Evolutionary conservation across 2,113 vertebrate genomes (phyloP).

Genomic region (Columba livia): DNA sequence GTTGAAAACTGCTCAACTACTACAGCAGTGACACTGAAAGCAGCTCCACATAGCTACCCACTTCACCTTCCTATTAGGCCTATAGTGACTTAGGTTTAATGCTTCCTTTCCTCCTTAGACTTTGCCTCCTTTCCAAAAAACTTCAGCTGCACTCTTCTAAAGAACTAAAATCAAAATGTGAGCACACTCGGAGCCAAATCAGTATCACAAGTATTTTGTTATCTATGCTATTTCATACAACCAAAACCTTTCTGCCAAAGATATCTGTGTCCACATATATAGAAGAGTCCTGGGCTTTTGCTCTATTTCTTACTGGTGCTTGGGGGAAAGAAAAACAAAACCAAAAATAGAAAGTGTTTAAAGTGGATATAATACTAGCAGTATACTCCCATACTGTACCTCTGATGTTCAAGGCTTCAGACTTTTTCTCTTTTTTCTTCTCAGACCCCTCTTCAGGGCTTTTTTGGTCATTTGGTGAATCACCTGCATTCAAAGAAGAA

Average conservation of each 20-base stretch:
- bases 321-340: not conserved
- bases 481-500: conserved; percentile 89
- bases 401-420: conserved; percentile 84
- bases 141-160: not conserved
- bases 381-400: conserved; percentile 60
- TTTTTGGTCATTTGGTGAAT: conserved; percentile 60
- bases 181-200: not conserved
- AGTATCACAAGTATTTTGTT: not conserved
- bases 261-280: not conserved
- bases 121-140: not conserved
- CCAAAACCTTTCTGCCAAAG: not conserved
- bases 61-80: not conserved
- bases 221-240: not conserved
- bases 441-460: conserved; percentile 42
- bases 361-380: not conserved
- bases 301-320: not conserved
- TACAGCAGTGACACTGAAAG: not conserved
- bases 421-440: conserved; percentile 73
- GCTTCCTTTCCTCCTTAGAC: not conserved
- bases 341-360: not conserved
- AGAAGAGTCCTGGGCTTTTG: not conserved
- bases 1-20: not conserved
- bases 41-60: not conserved
- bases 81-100: not conserved
- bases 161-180: not conserved